These are phyloP conservation scores for Nomada flava DNA, from an alignment of 2,888 invertebrate genomes.

Conservation along the genomic window DNA sequence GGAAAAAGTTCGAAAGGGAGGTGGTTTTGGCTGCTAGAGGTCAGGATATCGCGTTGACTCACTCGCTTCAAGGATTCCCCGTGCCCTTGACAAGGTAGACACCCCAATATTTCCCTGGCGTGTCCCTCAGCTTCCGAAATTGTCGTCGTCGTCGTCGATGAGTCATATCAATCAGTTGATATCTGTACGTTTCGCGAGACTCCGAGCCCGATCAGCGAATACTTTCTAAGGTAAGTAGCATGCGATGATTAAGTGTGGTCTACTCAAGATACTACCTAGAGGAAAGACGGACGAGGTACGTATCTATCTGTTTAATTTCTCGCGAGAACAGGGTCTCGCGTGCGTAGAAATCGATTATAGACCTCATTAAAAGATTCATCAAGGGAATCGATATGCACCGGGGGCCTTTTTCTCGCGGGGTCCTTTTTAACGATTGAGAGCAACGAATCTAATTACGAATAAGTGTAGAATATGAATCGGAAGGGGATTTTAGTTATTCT, in stretches of 20 bases:
- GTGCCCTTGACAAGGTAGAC: conserved; percentile 90
- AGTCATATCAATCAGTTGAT: conserved; percentile 51
- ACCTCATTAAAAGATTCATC: neutral
- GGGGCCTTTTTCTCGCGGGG: conserved; percentile 22
- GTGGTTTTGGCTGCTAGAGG: conserved; percentile 83
- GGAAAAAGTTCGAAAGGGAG: conserved; percentile 85
- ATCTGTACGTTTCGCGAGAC: neutral
- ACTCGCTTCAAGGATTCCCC: conserved; percentile 91
- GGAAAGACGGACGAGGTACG: conserved; percentile 45
- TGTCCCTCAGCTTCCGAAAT: conserved; percentile 27
- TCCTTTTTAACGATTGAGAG: neutral
- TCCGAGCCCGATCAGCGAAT: conserved; percentile 8
- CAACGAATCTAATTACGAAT: conserved; percentile 12
- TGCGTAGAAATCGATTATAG: neutral
- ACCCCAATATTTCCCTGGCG: conserved; percentile 15
- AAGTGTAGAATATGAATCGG: conserved; percentile 6
- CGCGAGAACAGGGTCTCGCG: conserved; percentile 22
- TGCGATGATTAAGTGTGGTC: conserved; percentile 37
- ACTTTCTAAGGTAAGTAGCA: conserved; percentile 63
- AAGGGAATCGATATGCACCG: neutral
- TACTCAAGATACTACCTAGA: conserved; percentile 26
- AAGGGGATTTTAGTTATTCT: conserved; percentile 45
- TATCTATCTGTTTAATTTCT: conserved; percentile 22
- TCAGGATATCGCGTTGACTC: conserved; percentile 86
- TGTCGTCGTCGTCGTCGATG: conserved; percentile 54